Evolutionary conservation across 2,113 vertebrate genomes (phyloP), one percentile per base, ranked within the genome.

Genomic region (Arizona elegans): DNA sequence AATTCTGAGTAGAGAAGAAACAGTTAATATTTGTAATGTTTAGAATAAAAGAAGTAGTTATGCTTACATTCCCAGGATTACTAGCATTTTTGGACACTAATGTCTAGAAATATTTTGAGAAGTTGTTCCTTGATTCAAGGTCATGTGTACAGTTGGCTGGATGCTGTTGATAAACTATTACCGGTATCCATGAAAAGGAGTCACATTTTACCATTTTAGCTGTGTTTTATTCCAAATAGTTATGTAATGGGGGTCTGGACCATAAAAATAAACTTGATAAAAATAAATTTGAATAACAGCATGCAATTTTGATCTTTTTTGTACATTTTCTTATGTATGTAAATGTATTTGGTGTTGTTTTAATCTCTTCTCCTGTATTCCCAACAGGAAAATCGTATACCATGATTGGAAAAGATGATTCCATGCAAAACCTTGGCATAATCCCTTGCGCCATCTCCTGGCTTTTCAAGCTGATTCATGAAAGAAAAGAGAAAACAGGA

Each of bases 371-470:
- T 94, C 50, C n/a, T 92, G 17, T 12, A 86, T 88, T 96, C 47
- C 47, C 26, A 87, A 94, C 96, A 99, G 99, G 99, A 70, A 99
- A 99, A 96, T 99, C 99, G 91, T 99, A 99, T 90, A 99, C 99
- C 54, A 99, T 99, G 99, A 99, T 99, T 0, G 99, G 99, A 9
- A 98, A 97, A 81, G 99, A 99, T 56, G 99, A 99, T 94, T 99
- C 99, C 88, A 99, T 99, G 96, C 99, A 99, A 97, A 99, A 98
- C 95, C 98, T 99, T 12, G 99, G 99, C 52, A 99, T 99, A 96
- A 99, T 99, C 96, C 99, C 99, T 24, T 99, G 99, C 92, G 99
- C 99, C 94, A 99, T 99, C 96, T 99, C 99, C n/a, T 99, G 99
- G 99, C 97, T 99, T 94, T 99, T 99, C 97, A 99, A 99, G 91